phyloP scores from a whole-genome alignment of 2,888 invertebrate species.

The Silvanus unidentatus region DNA sequence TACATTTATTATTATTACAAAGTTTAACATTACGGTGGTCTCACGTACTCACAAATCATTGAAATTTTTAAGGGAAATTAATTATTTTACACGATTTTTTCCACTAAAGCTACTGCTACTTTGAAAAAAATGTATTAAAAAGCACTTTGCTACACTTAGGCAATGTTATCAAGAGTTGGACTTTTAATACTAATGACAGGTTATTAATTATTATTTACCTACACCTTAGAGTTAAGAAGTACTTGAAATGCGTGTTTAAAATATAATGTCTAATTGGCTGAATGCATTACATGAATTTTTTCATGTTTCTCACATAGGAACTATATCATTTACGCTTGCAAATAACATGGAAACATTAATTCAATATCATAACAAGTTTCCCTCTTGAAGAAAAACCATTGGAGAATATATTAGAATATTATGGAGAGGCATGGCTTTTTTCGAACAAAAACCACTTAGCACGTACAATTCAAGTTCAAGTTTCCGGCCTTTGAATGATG shows the following conservation, averaged over 20 bases:
- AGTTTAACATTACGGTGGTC: conserved; percentile 6
- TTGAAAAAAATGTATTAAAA: not conserved
- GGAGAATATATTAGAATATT: no score
- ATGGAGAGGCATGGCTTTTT: conserved; percentile 13
- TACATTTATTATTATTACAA: conserved; percentile 5
- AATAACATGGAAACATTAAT: no score
- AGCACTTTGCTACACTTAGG: not conserved
- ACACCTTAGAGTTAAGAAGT: no score
- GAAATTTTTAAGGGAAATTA: conserved; percentile 4
- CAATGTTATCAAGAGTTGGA: not conserved
- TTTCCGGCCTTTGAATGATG: conserved; percentile 27
- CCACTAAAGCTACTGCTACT: not conserved
- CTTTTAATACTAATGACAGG: conserved; percentile 1
- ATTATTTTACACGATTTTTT: conserved; percentile 1
- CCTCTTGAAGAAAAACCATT: no score
- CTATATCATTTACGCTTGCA: no score
- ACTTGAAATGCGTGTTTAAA: no score
- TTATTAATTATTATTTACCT: not conserved
- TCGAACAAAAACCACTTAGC: conserved; percentile 23
- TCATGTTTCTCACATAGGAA: no score
- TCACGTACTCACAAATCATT: conserved; percentile 6
- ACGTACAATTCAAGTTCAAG: conserved; percentile 29
- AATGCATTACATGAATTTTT: no score
- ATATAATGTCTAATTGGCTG: no score
- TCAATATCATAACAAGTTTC: no score